Evolutionary conservation across 53 echinoderm and acorn worm genomes (phyloP), one percentile per base, ranked within the genome.

Genomic region (Apostichopus leukothele): DNA sequence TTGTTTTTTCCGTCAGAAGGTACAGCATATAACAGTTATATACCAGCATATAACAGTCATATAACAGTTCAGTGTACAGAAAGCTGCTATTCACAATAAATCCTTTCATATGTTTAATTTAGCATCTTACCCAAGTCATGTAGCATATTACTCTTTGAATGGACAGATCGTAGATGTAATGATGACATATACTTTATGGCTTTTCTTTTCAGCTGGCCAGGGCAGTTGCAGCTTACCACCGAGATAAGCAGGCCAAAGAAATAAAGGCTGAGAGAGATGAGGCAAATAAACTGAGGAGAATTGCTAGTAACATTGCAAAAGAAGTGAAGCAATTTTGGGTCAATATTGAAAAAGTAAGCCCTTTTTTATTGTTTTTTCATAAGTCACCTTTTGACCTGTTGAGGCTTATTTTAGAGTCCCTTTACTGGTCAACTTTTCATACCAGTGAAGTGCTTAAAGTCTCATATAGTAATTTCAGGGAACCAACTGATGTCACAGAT

Each of bases 241-340:
- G 91, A 80, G 97, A 97, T 71, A 92, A 91, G 73, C 92, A 93
- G 73, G 91, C 93, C 80, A 97, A 92, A 88, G 95, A 95, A 88
- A 84, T 95, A 66, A 95, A 93, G 23, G 97, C 97, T 12, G 97
- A 93, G 80, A 86, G 89, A 55, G 97, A 97, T 52, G 97, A 97
- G 84, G 92, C 92, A 5, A 86, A 90, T 83, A 97, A 94, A 68
- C 90, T 97, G 78, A 92, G 88, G 87, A 92, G 89, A 83, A 97
- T 97, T 74, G 97, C 97, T 63, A 83, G 91, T 23, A 95, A 95
- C 93, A 97, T 97, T 50, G 95, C 97, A 74, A 97, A 97, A 89
- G 97, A 97, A 84, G 92, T 97, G 80, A 95, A 90, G 89, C 92
- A 93, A 21, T 97, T 97, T 92, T 97, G 97, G 97, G 90, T 91